Conservation (phyloP, 1,140 invertebrate species). For the Micrasema minimum region DNA sequence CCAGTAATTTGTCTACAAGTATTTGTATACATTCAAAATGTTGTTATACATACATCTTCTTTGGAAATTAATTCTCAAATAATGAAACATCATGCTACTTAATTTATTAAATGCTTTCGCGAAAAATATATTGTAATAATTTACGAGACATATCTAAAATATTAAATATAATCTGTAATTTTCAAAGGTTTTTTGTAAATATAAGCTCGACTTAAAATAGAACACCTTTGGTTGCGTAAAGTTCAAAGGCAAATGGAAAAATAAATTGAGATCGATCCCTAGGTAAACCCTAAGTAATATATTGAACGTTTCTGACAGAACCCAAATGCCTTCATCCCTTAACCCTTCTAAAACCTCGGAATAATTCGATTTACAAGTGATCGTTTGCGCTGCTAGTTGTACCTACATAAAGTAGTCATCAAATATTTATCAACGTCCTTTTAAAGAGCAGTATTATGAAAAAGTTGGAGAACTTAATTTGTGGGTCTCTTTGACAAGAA, state of each 20-base stretch:
- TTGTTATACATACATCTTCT: no score
- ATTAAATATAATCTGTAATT: no score
- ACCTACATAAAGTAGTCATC: neutral
- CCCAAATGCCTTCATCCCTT: slow-evolving; percentile 19
- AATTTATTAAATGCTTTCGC: no score
- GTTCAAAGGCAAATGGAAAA: slow-evolving; percentile 31
- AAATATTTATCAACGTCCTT: neutral
- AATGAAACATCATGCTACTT: no score
- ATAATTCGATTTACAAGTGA: slow-evolving; percentile 42
- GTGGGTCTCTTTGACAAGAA: neutral
- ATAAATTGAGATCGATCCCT: slow-evolving; percentile 37
- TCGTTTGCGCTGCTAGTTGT: slow-evolving; percentile 13
- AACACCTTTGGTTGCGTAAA: no score
- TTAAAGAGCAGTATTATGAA: neutral
- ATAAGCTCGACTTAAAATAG: no score
- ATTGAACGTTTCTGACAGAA: neutral
- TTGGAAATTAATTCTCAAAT: no score
- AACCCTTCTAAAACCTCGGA: slow-evolving; percentile 25
- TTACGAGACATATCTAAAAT: no score
- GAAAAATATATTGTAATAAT: no score
- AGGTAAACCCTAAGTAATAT: slow-evolving; percentile 35
- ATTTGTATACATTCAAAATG: no score
- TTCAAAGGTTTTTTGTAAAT: no score
- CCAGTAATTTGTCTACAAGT: no score
- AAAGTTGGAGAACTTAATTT: neutral